Conservation (phyloP, 2,888 invertebrate species). For the Notodonta dromedarius region DNA sequence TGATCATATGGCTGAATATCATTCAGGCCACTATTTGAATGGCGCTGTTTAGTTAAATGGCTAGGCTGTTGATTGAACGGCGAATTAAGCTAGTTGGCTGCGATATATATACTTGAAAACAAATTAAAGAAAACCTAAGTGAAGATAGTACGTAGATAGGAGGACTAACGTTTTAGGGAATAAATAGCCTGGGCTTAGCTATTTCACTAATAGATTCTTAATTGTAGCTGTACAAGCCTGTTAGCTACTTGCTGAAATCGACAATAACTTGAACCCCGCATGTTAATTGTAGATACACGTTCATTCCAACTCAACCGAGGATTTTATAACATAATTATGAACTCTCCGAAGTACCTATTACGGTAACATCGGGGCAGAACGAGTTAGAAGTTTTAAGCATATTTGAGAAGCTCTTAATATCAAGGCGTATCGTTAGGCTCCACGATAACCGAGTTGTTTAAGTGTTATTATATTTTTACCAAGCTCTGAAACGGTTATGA, state of each 20-base stretch:
- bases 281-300: slow-evolving; percentile 28
- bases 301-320: slow-evolving; percentile 29
- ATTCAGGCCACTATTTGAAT: too few relatives aligned
- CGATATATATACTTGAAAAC: too few relatives aligned
- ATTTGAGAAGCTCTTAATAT: slow-evolving; percentile 11
- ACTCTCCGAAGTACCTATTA: slow-evolving; percentile 27
- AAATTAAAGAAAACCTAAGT: too few relatives aligned
- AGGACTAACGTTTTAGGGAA: too few relatives aligned
- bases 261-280: slow-evolving; percentile 23
- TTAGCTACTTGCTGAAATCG: not conserved
- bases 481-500: not conserved
- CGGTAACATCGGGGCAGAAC: slow-evolving; percentile 19
- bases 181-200: too few relatives aligned
- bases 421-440: not conserved
- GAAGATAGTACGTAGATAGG: too few relatives aligned
- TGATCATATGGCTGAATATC: too few relatives aligned
- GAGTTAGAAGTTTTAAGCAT: slow-evolving; percentile 14
- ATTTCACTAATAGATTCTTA: too few relatives aligned
- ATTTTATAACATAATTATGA: slow-evolving; percentile 44
- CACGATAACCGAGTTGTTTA: not conserved
- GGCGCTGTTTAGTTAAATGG: too few relatives aligned
- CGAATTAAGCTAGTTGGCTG: too few relatives aligned
- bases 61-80: too few relatives aligned
- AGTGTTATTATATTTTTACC: not conserved
- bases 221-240: too few relatives aligned